Evolutionary conservation across 2,113 vertebrate genomes (phyloP).

Genomic region (Crotalus viridis): DNA sequence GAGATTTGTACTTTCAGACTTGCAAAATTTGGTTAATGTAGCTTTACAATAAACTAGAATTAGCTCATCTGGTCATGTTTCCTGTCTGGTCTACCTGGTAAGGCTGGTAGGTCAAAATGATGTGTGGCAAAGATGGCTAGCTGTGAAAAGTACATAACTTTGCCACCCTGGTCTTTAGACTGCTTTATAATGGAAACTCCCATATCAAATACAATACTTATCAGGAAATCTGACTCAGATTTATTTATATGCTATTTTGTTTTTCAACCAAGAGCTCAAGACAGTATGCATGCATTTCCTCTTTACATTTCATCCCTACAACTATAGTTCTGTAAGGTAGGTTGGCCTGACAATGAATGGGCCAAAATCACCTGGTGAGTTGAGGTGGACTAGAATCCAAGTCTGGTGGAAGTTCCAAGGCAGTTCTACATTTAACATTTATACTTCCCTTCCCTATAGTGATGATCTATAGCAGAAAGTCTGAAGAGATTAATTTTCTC

Average conservation of each 20-base stretch:
- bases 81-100: neutral
- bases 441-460: neutral
- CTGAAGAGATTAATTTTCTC: neutral
- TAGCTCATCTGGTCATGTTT: neutral
- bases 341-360: neutral
- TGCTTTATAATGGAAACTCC: neutral
- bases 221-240: neutral
- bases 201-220: neutral
- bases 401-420: neutral
- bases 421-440: neutral
- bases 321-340: neutral
- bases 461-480: neutral
- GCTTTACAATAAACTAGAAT: neutral
- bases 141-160: neutral
- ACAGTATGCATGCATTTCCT: neutral
- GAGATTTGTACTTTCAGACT: neutral
- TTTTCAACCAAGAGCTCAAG: neutral
- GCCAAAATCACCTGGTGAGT: neutral
- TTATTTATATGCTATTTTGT: neutral
- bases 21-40: neutral
- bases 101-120: neutral
- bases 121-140: neutral
- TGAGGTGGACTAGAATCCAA: neutral
- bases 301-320: neutral
- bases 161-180: neutral